Conservation (phyloP, 2,797 vertebrate species). For the Rhinichthys osculus region DNA sequence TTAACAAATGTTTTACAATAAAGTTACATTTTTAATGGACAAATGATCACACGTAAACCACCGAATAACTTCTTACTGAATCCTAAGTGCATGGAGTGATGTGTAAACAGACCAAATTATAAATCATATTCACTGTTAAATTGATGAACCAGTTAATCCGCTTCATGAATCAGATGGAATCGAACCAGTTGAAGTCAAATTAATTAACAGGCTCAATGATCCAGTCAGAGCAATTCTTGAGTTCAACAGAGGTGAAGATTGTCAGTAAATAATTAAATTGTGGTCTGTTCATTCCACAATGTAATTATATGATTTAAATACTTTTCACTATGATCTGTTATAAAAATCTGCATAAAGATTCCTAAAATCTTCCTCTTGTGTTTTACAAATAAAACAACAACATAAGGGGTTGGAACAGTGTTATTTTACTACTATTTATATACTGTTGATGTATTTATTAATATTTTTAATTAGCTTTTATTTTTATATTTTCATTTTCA, state of each 20-base stretch:
- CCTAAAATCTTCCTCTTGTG: no score
- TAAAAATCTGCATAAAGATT: no score
- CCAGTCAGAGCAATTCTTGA: no score
- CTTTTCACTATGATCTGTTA: not conserved
- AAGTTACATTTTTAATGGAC: not conserved
- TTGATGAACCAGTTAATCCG: not conserved
- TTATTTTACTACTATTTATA: not conserved
- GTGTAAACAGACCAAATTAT: not conserved
- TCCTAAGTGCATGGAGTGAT: not conserved
- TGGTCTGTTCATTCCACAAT: not conserved
- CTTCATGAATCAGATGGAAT: not conserved
- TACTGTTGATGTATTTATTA: not conserved
- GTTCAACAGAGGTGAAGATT: no score
- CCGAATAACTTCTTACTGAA: not conserved
- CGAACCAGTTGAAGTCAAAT: no score
- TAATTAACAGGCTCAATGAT: no score
- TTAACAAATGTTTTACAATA: not conserved
- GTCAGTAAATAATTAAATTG: not conserved
- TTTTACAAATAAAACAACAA: no score
- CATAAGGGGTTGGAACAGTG: no score
- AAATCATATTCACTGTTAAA: not conserved
- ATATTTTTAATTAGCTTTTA: not conserved
- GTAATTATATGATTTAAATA: no score
- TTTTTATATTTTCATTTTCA: not conserved
- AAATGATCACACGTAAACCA: not conserved